Evolutionary conservation across 1,140 invertebrate species (phyloP), one percentile per base, ranked within the genome.

Genomic region (Brachionus rubens): DNA sequence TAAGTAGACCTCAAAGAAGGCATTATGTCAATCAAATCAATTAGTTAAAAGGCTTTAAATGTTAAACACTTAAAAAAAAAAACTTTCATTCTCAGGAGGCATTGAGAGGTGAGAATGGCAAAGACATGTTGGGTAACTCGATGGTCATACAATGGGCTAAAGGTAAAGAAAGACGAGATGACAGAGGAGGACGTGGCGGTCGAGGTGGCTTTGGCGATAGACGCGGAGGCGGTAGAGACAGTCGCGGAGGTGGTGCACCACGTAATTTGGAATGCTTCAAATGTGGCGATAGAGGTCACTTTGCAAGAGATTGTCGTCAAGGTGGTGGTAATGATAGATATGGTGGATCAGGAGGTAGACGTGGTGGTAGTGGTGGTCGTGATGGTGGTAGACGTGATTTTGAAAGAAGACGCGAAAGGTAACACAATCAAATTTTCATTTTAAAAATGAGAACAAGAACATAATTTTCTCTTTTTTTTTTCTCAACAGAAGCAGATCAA

Each of bases 211-310:
- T 68, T 30, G 65, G 65, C 14, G 47, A 50, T 30, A 47, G 65
- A 48, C 43, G 65, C 12, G 43, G 65, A 4, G 65, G 65, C 14
- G 43, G 43, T 10, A 33, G 65, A 48, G 65, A 50, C 24, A 28
- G 43, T 16, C 65, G 65, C 5, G 65, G 47, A n/a, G 65, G 65
- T 26, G 65, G 65, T 50, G 43, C 43, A 9, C 65, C 65, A 7
- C 65, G 65, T 2, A 47, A 47, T 6, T 33, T 70, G 2, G 65
- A 70, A 40, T 93, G 91, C 82, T 93, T 92, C 81, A 91, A 92
- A 80, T 93, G 92, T 84, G 91, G 91, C 14, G 91, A 24, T 9
- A 70, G 65, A 70, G 65, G 65, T 9, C 43, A 50, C 24, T 70
- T 70, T 33, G 65, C 65, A 6, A 54, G 68, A 52, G 68, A 54